Base-by-base conservation (phyloP, 2,113 vertebrate species). In the Connochaetes taurinus region DNA sequence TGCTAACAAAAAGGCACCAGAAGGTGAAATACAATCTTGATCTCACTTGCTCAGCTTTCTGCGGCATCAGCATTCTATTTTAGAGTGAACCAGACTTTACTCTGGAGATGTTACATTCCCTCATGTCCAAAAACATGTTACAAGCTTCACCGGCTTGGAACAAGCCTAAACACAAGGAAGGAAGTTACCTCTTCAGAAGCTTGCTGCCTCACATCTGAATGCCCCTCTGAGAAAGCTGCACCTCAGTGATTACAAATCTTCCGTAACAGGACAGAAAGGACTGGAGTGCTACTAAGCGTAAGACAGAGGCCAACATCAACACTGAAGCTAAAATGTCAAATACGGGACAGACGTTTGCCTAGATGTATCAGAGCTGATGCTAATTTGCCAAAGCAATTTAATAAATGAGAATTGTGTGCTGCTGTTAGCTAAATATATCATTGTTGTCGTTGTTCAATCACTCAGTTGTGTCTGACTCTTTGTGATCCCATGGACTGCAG, bases 1-100 rank as follows among this genome's bases (percentile, higher is more conserved):
- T 0, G 19, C 19, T 29, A 0, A 0, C 5, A 0, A 9, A 21
- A 47, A 29, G 9, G 57, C 14, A 1, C 1, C 10, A 13, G 62
- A 83, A 57, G 15, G 29, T 4, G 6, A 50, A 85, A 47, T 47
- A 14, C n/a, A 82, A 23, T 27, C 9, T 36, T 45, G 43, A 31
- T 17, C 25, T 36, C 60, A 87, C 6, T 11, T 53, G 23, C n/a
- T 88, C n/a, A 62, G 36, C n/a, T 45, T 84, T 87, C 58, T 45
- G 60, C 33, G 17, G 14, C 25, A 15, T 91, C 55, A 74, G 40
- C 23, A 74, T 53, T 82, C 21, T 57, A 64, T 47, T 64, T 64
- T 55, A 43, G 17, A 96, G 12, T 29, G 53, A 25, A 16, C 25
- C 55, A 62, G 55, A 58, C 21, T 62, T 84, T 47, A 60, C 16